Evolutionary conservation across 2,113 vertebrate genomes (phyloP), one percentile per base, ranked within the genome.

Genomic region (Albula goreensis): DNA sequence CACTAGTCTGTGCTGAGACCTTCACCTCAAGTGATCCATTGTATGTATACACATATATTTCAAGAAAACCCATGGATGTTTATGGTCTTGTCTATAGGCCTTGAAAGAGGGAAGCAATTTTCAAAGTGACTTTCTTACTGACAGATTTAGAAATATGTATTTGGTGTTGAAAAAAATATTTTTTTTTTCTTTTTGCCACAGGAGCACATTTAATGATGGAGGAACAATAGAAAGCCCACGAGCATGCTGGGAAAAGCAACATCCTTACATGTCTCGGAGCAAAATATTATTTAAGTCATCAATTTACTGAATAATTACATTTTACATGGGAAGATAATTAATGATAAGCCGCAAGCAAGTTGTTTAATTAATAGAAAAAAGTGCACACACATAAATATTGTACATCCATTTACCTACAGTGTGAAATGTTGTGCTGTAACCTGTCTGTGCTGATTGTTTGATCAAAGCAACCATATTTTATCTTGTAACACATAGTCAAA

Each of bases 71-170:
- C 50, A 25, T 81, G 80, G 80, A 52, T 52, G 50, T 81, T 81
- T 81, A 81, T n/a, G 50, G 50, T 51, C 50, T 81, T 81, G 50
- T 81, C 80, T 81, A 25, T 81, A 81, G 80, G 80, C 80, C 80
- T 81, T 81, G 80, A 81, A 81, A 81, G 80, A 81, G 22, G 50
- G 19, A 81, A 81, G 49, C 51, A 53, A 81, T 81, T 81, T 81
- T 53, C 50, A 81, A 51, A 51, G 50, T 81, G 80, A 52, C 80
- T 81, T 81, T 50, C 80, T 52, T 52, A n/a, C 50, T 53, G 50
- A 51, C 80, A 81, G 80, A 52, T 22, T 81, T 80, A 81, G 51
- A 81, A 81, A 81, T 53, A 81, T 52, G 53, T 53, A 52, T 52
- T 25, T 81, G 80, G 22, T 9, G 49, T 81, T 52, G 80, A 52